These are phyloP conservation scores for Vireo griseus DNA, from an alignment of 2,797 vertebrate genomes.

Conservation along the genomic window DNA sequence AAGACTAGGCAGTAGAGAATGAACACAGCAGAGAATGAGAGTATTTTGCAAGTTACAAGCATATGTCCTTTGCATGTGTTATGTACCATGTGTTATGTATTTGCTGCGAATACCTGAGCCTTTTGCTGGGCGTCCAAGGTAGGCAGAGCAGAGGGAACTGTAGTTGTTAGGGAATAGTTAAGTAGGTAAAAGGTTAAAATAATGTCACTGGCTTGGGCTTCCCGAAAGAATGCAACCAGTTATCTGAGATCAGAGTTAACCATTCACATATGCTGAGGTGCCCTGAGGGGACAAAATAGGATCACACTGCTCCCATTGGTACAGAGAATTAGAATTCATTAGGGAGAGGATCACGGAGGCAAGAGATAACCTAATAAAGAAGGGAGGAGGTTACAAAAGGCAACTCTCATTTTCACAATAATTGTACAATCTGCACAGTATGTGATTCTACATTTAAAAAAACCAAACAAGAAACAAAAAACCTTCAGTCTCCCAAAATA, in stretches of 20 bases:
- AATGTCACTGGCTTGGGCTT: constrained; percentile 38
- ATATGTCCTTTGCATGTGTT: background rate
- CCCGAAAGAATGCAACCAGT: background rate
- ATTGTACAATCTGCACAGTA: background rate
- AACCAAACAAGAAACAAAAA: background rate
- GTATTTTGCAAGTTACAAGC: background rate
- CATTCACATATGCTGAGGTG: constrained; percentile 37
- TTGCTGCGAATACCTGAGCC: background rate
- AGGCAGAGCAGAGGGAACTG: background rate
- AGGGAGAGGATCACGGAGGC: background rate
- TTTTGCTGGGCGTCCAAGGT: accelerated
- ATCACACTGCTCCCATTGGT: background rate
- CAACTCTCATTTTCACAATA: constrained; percentile 3
- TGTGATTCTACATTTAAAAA: background rate
- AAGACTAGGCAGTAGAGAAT: background rate
- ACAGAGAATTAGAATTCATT: constrained; percentile 14
- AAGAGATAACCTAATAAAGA: background rate
- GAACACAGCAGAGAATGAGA: accelerated
- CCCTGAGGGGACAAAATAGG: constrained; percentile 20
- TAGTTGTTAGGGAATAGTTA: background rate
- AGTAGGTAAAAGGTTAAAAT: constrained; percentile 69
- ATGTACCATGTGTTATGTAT: background rate
- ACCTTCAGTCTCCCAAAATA: background rate
- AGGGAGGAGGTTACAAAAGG: background rate
- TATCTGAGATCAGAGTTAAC: constrained; percentile 67